Conservation (phyloP, 1,140 invertebrate genomes). For the Leptoteleia sp. region DNA sequence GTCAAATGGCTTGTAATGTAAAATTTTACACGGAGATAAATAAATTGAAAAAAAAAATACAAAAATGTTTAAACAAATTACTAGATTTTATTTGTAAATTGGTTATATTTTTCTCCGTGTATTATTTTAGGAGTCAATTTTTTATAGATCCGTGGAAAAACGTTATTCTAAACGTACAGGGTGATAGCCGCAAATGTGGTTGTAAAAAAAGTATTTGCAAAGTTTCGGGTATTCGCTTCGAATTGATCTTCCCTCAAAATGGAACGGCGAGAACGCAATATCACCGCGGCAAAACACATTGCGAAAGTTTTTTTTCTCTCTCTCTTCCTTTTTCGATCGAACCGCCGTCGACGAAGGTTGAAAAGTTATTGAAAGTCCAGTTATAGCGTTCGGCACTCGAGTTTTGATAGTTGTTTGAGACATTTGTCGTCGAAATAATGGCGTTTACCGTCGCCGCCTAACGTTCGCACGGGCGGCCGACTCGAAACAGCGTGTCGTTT, state of each 20-base stretch:
- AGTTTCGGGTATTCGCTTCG: not conserved
- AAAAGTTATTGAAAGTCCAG: slow-evolving; percentile 26
- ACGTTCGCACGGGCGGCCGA: slow-evolving; percentile 27
- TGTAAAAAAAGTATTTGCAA: not conserved
- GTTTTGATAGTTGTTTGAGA: slow-evolving; percentile 33
- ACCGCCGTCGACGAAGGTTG: not conserved
- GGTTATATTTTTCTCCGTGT: too few relatives aligned
- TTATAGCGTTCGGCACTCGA: slow-evolving; percentile 6
- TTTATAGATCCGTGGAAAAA: too few relatives aligned
- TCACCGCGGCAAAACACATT: slow-evolving; percentile 9
- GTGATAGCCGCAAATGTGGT: not conserved
- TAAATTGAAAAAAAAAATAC: too few relatives aligned
- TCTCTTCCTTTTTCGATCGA: not conserved
- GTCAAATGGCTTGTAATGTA: too few relatives aligned
- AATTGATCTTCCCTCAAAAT: slow-evolving; percentile 13
- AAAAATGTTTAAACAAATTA: too few relatives aligned
- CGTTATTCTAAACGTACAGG: too few relatives aligned
- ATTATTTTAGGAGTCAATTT: too few relatives aligned
- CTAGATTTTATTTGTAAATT: too few relatives aligned
- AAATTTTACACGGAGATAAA: too few relatives aligned
- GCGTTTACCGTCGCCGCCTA: slow-evolving; percentile 40
- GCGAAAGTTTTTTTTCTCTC: slow-evolving; percentile 18
- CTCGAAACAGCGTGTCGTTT: slow-evolving; percentile 28
- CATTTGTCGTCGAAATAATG: slow-evolving; percentile 55
- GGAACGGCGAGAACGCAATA: not conserved